phyloP scores from a whole-genome alignment of 2,113 vertebrate species.

The Psilopsiagon aymara region DNA sequence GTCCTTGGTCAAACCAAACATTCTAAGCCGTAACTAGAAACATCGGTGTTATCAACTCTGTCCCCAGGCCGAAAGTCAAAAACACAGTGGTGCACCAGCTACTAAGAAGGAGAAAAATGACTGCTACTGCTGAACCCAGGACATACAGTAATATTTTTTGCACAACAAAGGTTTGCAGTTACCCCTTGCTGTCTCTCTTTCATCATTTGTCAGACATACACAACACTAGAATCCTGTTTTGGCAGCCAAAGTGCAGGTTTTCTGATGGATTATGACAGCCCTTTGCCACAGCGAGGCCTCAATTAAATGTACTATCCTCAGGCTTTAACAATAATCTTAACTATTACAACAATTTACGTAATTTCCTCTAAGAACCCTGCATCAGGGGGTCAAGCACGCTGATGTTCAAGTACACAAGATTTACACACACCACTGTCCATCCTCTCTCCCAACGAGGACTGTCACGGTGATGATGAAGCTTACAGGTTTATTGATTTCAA shows the following conservation, averaged over 20 bases:
- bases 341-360: background rate
- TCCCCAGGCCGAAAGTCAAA: too few species aligned
- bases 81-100: too few species aligned
- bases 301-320: background rate
- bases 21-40: too few species aligned
- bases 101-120: too few species aligned
- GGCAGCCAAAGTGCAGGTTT: background rate
- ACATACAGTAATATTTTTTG: background rate
- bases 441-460: background rate
- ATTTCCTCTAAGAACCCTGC: accelerated
- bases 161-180: background rate
- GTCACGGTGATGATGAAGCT: background rate
- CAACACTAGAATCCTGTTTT: background rate
- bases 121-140: too few species aligned
- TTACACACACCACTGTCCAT: background rate
- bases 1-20: too few species aligned
- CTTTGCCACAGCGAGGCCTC: background rate
- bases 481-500: background rate
- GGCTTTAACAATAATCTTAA: background rate
- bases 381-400: background rate
- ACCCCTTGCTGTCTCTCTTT: background rate
- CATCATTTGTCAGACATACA: background rate
- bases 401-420: background rate
- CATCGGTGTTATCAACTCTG: too few species aligned
- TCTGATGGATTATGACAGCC: background rate